phyloP scores from a whole-genome alignment of 1,140 invertebrate genomes.

The Teleopsis dalmanni region DNA sequence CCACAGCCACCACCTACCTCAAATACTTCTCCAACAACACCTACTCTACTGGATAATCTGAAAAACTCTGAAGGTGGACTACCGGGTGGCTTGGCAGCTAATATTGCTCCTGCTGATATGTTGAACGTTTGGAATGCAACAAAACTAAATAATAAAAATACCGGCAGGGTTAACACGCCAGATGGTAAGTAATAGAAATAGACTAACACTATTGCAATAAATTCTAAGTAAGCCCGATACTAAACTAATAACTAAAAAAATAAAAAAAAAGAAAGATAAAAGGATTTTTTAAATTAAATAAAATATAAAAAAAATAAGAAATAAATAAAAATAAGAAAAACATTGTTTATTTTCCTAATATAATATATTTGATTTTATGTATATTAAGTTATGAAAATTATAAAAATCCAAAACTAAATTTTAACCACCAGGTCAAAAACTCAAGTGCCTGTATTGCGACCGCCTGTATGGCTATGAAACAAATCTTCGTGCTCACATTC shows the following conservation, averaged over 20 bases:
- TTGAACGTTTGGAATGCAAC: constrained; percentile 44
- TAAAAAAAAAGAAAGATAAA: not conserved
- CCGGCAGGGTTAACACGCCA: constrained; percentile 39
- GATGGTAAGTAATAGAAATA: constrained; percentile 28
- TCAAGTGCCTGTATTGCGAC: constrained; percentile 87
- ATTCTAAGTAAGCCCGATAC: not conserved
- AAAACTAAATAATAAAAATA: constrained; percentile 44
- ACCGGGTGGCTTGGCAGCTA: constrained; percentile 34
- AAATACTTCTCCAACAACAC: constrained; percentile 48
- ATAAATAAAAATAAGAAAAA: no score
- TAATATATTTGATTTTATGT: no score
- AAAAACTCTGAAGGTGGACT: constrained; percentile 46
- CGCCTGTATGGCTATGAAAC: constrained; percentile 88
- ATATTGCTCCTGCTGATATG: constrained; percentile 43
- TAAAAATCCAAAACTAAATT: no score
- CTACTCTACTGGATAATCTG: constrained; percentile 47
- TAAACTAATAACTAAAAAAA: not conserved
- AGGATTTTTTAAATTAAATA: no score
- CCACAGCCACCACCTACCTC: constrained; percentile 40
- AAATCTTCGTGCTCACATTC: constrained; percentile 80
- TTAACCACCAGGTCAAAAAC: constrained; percentile 66
- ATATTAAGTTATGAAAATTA: no score
- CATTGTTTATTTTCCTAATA: no score
- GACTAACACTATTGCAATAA: no score
- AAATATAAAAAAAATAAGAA: no score